Evolutionary conservation across 35 echinoderm and acorn worm species (phyloP).

Genomic region (Lytechinus variegatus): DNA sequence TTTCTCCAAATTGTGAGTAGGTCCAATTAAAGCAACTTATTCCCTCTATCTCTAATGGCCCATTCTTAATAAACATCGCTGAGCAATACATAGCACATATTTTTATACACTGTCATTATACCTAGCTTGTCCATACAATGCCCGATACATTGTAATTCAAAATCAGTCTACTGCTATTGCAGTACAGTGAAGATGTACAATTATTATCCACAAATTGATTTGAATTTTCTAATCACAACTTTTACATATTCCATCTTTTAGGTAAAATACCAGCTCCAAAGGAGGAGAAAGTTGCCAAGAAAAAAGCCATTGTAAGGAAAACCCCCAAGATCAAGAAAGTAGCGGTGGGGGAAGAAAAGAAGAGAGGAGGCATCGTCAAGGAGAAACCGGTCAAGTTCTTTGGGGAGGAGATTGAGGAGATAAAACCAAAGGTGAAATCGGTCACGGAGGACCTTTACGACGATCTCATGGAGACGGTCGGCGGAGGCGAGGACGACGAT

Average conservation of each 20-base stretch:
- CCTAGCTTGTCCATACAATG: too few species aligned
- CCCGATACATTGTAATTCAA: too few species aligned
- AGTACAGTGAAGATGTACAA: too few species aligned
- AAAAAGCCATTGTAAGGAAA: constrained; percentile 53
- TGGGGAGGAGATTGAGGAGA: constrained; percentile 60
- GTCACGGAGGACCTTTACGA: neutral
- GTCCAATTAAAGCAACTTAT: too few species aligned
- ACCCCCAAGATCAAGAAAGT: constrained; percentile 14
- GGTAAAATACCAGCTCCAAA: constrained; percentile 70
- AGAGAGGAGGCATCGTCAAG: constrained; percentile 21
- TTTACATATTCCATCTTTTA: neutral
- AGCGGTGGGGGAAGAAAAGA: neutral
- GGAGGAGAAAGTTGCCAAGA: constrained; percentile 60
- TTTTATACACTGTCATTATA: too few species aligned
- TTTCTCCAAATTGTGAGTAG: too few species aligned
- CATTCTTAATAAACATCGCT: neutral
- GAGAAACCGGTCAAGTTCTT: constrained; percentile 51
- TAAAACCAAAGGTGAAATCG: neutral
- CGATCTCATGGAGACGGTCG: constrained; percentile 26
- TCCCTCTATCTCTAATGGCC: too few species aligned
- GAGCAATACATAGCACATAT: too few species aligned
- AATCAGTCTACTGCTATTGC: too few species aligned
- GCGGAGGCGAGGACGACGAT: neutral
- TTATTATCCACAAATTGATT: too few species aligned
- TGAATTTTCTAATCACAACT: too few species aligned